A percentile compares a stretch with the other conserved stretches of the same genome.
phyloP scores from a whole-genome alignment of 1,140 invertebrate genomes.

The Tetramorium alpestre region DNA sequence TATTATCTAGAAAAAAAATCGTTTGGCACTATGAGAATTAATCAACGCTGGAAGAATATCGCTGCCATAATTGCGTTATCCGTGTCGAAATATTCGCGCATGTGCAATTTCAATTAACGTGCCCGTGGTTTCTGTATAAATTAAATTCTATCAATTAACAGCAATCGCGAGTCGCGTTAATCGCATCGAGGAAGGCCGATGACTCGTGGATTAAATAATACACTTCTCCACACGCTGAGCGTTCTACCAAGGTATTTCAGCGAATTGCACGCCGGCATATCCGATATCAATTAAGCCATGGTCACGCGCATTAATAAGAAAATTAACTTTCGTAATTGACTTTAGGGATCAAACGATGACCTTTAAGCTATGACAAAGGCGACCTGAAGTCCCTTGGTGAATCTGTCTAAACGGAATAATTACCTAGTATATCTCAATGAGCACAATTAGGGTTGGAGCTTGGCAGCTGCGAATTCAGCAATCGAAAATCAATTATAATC shows the following conservation, averaged over 20 bases:
- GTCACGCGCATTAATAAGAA: slow-evolving; percentile 4
- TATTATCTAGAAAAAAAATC: background rate
- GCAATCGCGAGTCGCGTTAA: slow-evolving; percentile 14
- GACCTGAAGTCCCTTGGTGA: background rate
- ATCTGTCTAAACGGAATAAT: slow-evolving; percentile 3
- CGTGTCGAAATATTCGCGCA: background rate
- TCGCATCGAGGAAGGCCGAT: slow-evolving; percentile 41
- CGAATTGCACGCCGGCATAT: background rate
- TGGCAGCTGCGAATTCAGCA: background rate
- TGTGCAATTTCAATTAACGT: background rate
- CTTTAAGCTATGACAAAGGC: background rate
- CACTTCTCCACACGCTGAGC: slow-evolving; percentile 19
- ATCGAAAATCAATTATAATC: background rate
- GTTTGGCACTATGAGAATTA: background rate
- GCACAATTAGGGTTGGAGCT: background rate
- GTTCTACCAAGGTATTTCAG: slow-evolving; percentile 35
- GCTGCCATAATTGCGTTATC: background rate
- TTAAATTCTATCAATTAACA: slow-evolving; percentile 30
- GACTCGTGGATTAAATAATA: slow-evolving; percentile 43
- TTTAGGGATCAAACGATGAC: background rate
- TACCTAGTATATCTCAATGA: slow-evolving; percentile 25
- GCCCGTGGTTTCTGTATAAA: background rate
- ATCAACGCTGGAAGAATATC: slow-evolving; percentile 32
- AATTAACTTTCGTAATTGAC: slow-evolving; percentile 30
- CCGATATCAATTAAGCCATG: slow-evolving; percentile 14